A percentile compares a stretch with the other conserved stretches of the same genome.
phyloP scores from a whole-genome alignment of 2,113 vertebrate genomes.

The Athene cunicularia region DNA sequence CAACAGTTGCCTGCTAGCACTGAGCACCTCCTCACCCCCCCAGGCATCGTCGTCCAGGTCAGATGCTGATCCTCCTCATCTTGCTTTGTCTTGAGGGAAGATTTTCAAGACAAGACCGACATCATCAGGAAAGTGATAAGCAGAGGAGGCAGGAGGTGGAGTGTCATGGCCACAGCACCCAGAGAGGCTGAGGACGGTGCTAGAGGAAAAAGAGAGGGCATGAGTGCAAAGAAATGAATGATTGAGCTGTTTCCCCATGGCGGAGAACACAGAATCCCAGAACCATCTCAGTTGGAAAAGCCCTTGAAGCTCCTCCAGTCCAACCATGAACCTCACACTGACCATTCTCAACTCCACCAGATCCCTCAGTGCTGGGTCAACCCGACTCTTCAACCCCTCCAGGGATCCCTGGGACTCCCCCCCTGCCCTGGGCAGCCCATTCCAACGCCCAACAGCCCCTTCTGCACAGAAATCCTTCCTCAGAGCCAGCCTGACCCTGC shows the following conservation, averaged over 20 bases:
- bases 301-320: too few relatives aligned
- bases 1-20: not conserved
- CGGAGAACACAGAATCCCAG: not conserved
- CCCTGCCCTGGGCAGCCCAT: too few relatives aligned
- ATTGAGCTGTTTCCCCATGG: accelerated
- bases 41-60: not conserved
- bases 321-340: too few relatives aligned
- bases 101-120: not conserved
- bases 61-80: not conserved
- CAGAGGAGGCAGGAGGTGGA: conserved; percentile 31
- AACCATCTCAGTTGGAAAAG: too few relatives aligned
- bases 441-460: too few relatives aligned
- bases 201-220: not conserved
- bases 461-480: too few relatives aligned
- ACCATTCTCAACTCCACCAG: too few relatives aligned
- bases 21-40: not conserved
- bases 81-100: not conserved
- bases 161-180: accelerated
- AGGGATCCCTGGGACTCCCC: too few relatives aligned
- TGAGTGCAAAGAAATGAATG: not conserved
- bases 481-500: too few relatives aligned
- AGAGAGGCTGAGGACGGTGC: not conserved
- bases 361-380: too few relatives aligned
- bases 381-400: too few relatives aligned
- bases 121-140: not conserved